A percentile compares a stretch with the other conserved stretches of the same genome.
Conservation (phyloP, 2,113 vertebrate genomes). For the Lipotes vexillifer region DNA sequence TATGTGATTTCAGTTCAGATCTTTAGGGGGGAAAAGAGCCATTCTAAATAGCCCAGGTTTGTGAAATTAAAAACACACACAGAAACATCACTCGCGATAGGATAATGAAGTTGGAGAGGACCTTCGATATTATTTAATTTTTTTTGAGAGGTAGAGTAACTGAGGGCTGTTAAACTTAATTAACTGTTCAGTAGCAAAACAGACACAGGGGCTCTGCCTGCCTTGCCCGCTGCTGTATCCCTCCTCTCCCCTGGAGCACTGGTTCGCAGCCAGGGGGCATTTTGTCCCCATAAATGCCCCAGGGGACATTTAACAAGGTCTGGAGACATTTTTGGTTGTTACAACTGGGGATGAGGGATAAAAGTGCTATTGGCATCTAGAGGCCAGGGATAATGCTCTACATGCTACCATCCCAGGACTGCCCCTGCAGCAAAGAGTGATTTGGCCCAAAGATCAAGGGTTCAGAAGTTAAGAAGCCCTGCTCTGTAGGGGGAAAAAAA, state of each 20-base stretch:
- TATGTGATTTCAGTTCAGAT: neutral
- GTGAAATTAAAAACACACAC: neutral
- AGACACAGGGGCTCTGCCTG: neutral
- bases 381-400: neutral
- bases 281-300: neutral
- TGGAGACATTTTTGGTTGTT: neutral
- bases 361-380: neutral
- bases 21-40: neutral
- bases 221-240: too few species aligned
- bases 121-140: neutral
- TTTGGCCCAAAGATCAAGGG: neutral
- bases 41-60: neutral
- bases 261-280: neutral
- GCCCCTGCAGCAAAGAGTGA: neutral
- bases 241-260: neutral
- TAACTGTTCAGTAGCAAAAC: neutral
- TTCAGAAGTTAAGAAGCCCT: neutral
- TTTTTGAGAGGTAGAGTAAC: neutral
- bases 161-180: neutral
- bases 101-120: neutral
- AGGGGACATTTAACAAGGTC: neutral
- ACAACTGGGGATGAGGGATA: neutral
- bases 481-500: rapidly evolving
- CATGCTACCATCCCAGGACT: too few species aligned
- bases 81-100: neutral